Base-by-base conservation (phyloP, 2,113 vertebrate genomes). In the Bothrops jararaca region DNA sequence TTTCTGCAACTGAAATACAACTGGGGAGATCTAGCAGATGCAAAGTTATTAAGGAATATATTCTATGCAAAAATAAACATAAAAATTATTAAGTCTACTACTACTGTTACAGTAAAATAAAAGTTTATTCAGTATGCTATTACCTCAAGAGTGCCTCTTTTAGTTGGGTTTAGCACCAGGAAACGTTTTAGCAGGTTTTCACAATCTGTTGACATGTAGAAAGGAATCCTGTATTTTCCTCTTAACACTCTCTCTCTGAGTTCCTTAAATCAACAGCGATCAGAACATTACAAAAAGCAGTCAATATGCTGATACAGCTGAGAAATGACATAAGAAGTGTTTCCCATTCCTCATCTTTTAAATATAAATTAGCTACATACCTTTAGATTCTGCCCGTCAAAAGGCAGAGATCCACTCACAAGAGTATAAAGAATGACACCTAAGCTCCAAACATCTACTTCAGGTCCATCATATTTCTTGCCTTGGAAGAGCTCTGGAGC, bases 141-240 rank as follows among this genome's bases (percentile, higher is more conserved):
- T 98, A 99, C 99, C 99, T 99, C 99, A 95, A 99, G 98, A 96
- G 99, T 99, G 96, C 99, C 99, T 95, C 99, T 98, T 97, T 99
- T 99, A 93, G 98, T 97, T 93, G 99, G 99, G 96, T 99, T 99
- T 97, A 99, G 98, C 97, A 99, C 99, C 97, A 99, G 97, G 97
- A 99, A 99, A 95, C 99, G 99, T 94, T 99, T 99, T 90, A 99
- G 99, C 91, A 99, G 99, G 97, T 99, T 99, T 98, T 99, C 99
- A 97, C 99, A 99, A 98, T 99, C 99, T 86, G 99, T 99, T 95
- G 99, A 99, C 99, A 99, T 99, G 98, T 99, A 99, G 98, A 99
- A 99, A 56, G 99, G 99, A 96, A 99, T 99, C 94, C 99, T 98
- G 96, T 99, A 99, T 97, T 99, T 99, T 69, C 99, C 99, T 92